Conservation (phyloP, 92 coral and sea anemone genomes). For the Epizoanthus rinbou region DNA sequence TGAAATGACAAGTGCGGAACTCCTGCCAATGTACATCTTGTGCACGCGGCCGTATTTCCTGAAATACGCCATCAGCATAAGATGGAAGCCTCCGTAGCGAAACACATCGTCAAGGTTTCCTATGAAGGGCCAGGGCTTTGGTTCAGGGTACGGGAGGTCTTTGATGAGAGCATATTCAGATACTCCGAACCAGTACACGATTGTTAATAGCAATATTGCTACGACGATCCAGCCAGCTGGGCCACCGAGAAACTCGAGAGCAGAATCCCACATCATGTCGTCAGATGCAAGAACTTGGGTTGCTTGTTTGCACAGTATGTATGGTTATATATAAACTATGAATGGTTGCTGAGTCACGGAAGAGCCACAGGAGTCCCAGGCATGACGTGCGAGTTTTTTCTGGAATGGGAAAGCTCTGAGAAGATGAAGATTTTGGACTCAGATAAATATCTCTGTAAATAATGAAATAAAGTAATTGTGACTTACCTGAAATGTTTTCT, state of each 20-base stretch:
- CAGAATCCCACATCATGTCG: slow-evolving; percentile 19
- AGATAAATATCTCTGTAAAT: no score
- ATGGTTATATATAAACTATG: no score
- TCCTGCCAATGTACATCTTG: slow-evolving; percentile 65
- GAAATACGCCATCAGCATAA: slow-evolving; percentile 68
- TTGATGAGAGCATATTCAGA: slow-evolving; percentile 56
- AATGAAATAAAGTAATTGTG: no score
- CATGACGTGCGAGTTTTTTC: no score
- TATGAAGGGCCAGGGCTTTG: slow-evolving; percentile 75
- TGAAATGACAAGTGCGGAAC: slow-evolving; percentile 55
- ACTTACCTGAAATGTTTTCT: no score
- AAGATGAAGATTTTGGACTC: no score
- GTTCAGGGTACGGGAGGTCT: slow-evolving; percentile 56
- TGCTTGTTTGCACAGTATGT: no score
- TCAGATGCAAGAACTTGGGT: not conserved
- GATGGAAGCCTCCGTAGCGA: slow-evolving; percentile 75
- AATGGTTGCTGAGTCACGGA: no score
- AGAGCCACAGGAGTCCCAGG: no score
- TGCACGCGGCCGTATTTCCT: slow-evolving; percentile 71
- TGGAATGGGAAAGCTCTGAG: no score
- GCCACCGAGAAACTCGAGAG: slow-evolving; percentile 1
- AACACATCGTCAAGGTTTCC: slow-evolving; percentile 72
- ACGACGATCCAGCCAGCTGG: slow-evolving; percentile 37
- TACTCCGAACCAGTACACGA: slow-evolving; percentile 70
- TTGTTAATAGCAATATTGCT: slow-evolving; percentile 33